phyloP scores from a whole-genome alignment of 2,113 vertebrate species.

The Tauraco erythrolophus region DNA sequence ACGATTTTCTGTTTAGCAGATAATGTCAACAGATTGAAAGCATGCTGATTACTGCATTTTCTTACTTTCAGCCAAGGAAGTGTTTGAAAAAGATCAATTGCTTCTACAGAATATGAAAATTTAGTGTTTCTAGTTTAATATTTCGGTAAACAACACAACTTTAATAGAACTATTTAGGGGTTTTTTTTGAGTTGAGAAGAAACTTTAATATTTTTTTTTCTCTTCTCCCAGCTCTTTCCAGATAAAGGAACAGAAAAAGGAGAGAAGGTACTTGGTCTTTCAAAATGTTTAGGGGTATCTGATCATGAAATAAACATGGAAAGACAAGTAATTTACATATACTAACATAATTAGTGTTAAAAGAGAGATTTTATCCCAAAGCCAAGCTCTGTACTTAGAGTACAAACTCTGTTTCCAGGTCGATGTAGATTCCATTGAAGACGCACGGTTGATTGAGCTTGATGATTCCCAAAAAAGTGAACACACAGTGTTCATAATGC shows the following conservation, averaged over 20 bases:
- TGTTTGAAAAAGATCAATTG: background rate
- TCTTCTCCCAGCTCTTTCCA: conserved; percentile 89
- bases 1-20: background rate
- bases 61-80: background rate
- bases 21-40: background rate
- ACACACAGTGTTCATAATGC: conserved; percentile 95
- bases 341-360: background rate
- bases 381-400: background rate
- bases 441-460: conserved; percentile 89
- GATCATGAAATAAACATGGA: background rate
- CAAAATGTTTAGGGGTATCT: background rate
- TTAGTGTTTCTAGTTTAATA: background rate
- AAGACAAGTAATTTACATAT: background rate
- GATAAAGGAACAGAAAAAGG: conserved; percentile 94
- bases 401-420: conserved; percentile 76
- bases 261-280: conserved; percentile 87
- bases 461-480: conserved; percentile 98
- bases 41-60: background rate
- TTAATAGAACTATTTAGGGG: background rate
- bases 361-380: background rate
- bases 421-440: conserved; percentile 89
- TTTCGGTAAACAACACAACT: background rate
- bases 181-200: background rate
- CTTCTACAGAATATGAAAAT: background rate
- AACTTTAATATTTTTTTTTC: background rate